Evolutionary conservation across 2,113 vertebrate species (phyloP).

Genomic region (Phoenicopterus ruber): DNA sequence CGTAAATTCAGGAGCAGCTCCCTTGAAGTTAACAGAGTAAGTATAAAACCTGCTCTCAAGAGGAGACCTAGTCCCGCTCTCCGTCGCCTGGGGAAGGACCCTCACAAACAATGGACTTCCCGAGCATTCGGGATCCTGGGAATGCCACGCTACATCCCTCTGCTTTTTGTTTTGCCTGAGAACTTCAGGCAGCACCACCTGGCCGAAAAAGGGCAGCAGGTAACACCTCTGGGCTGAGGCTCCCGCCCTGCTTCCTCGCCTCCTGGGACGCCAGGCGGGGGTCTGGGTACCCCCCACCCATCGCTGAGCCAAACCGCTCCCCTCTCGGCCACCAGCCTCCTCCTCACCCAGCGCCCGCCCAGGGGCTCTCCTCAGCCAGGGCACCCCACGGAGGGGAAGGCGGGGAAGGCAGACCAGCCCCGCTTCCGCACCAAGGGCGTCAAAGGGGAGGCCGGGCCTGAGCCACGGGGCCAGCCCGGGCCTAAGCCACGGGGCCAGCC

Average conservation of each 20-base stretch:
- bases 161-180: neutral
- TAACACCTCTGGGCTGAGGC: neutral
- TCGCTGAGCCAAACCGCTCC: neutral
- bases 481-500: too few species aligned
- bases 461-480: neutral
- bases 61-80: neutral
- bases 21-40: neutral
- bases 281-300: too few species aligned
- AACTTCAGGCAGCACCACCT: neutral
- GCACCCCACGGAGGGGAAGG: too few species aligned
- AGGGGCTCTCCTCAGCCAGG: too few species aligned
- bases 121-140: neutral
- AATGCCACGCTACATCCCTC: rapidly evolving
- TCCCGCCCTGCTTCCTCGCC: neutral
- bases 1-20: neutral
- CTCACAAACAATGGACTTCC: neutral
- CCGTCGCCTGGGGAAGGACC: neutral
- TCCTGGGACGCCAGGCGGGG: rapidly evolving
- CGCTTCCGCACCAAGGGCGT: neutral
- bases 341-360: neutral
- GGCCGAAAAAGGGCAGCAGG: neutral
- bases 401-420: neutral
- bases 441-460: neutral
- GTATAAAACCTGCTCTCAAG: neutral
- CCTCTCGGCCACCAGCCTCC: neutral